Evolutionary conservation across 2,888 invertebrate species (phyloP).

Genomic region (Tholera decimalis): DNA sequence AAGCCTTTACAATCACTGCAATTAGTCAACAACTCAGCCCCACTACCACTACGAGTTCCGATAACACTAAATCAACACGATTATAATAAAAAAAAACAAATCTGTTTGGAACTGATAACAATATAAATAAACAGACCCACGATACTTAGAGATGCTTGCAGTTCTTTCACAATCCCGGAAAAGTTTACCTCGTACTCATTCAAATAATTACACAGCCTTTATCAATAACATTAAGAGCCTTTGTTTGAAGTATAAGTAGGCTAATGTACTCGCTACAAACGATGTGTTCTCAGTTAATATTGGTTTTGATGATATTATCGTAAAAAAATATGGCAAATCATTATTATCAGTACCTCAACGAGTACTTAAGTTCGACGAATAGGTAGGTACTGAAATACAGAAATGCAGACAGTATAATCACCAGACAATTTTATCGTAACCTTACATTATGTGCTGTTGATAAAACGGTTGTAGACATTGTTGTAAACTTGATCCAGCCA

Average conservation of each 20-base stretch:
- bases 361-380: background rate
- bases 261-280: constrained; percentile 49
- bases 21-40: constrained; percentile 72
- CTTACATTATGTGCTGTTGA: constrained; percentile 22
- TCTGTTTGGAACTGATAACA: constrained; percentile 52
- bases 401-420: constrained; percentile 15
- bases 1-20: constrained; percentile 73
- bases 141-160: constrained; percentile 40
- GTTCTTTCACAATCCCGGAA: constrained; percentile 52
- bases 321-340: constrained; percentile 8
- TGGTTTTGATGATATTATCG: constrained; percentile 31
- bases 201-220: constrained; percentile 60
- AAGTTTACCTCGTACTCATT: constrained; percentile 37
- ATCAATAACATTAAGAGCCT: constrained; percentile 49
- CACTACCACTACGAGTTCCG: constrained; percentile 51
- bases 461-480: constrained; percentile 19
- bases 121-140: constrained; percentile 30
- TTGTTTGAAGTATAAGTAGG: constrained; percentile 57
- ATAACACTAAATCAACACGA: constrained; percentile 46
- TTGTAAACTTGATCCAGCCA: constrained; percentile 11
- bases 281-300: constrained; percentile 42
- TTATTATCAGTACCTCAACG: constrained; percentile 15
- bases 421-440: constrained; percentile 26
- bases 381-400: constrained; percentile 8
- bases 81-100: constrained; percentile 49